Base-by-base conservation (phyloP, 2,888 invertebrate species). In the Julus scanicus region DNA sequence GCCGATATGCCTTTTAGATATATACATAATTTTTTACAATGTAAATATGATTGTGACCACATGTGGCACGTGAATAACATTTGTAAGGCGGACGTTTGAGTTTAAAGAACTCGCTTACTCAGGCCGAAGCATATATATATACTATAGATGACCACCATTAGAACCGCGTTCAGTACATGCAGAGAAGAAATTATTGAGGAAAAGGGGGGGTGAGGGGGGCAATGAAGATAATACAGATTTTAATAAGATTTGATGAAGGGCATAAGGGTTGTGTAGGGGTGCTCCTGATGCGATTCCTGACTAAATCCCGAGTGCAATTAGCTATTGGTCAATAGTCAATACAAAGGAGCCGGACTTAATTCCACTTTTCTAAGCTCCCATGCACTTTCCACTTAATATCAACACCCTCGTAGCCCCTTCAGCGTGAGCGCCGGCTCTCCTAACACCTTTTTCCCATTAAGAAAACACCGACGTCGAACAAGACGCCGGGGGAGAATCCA, bases 381-480 rank as follows among this genome's bases (percentile, higher is more conserved):
- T 44, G 44, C 44, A 2, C n/a, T 29, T 9, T 29, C 71, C 29
- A 20, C 71, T 71, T 71, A 71, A 71, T 11, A 71, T 6, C 71
- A 71, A 71, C 71, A 71, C 20, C 71, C 71, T 29, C 71, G 71
- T 63, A 5, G 44, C 44, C 44, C 44, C 44, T 44, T 44, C 6
- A 44, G 44, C 44, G 44, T 8, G 44, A 44, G 44, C 44, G 6
- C 44, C 44, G 5, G 2, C 63, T 63, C 63, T 29, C 71, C 71
- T 71, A 71, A 71, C 71, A 71, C 71, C 71, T 71, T 71, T 71
- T 71, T 6, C 71, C 71, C 71, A 71, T 71, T 71, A 71, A 71
- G 71, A 71, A 71, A 71, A 71, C 71, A 71, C 20, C 29, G 71
- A 53, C 71, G 20, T 29, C 29, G 71, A 71, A 53, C 53, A 53